Conservation (phyloP, 1,140 invertebrate genomes). For the Drosophila obscura region DNA sequence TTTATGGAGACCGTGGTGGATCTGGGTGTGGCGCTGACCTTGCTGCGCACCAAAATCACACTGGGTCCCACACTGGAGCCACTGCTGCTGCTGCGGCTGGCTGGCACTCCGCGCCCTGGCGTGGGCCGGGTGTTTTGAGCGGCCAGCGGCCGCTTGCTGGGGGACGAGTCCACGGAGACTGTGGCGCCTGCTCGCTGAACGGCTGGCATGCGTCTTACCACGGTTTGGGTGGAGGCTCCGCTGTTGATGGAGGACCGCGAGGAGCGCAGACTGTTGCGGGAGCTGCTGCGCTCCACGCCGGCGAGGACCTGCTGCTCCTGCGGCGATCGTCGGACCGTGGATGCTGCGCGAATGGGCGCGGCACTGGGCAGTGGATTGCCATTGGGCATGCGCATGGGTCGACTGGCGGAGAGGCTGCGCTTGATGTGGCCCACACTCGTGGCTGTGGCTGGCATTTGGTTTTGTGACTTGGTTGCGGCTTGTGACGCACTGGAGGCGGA, state of each 20-base stretch:
- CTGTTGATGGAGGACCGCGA: constrained; percentile 93
- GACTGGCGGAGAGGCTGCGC: constrained; percentile 62
- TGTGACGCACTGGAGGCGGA: constrained; percentile 20
- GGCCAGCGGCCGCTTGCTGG: constrained; percentile 74
- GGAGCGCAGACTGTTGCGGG: constrained; percentile 90
- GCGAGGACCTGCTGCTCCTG: constrained; percentile 80
- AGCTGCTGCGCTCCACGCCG: constrained; percentile 87
- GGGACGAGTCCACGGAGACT: constrained; percentile 76
- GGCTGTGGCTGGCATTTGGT: constrained; percentile 41
- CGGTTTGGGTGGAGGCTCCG: constrained; percentile 90
- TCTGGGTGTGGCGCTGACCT: constrained; percentile 31
- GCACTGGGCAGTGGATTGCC: constrained; percentile 53
- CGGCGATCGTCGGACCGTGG: constrained; percentile 67
- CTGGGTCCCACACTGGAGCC: constrained; percentile 86
- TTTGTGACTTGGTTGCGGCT: constrained; percentile 57
- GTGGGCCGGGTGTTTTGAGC: constrained; percentile 59
- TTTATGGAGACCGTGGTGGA: constrained; percentile 8
- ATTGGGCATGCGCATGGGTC: constrained; percentile 72
- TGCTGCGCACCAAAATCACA: constrained; percentile 72
- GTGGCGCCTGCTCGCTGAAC: constrained; percentile 65
- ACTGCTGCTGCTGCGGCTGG: constrained; percentile 89
- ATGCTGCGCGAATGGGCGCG: constrained; percentile 41
- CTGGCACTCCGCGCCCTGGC: constrained; percentile 85
- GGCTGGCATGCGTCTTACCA: constrained; percentile 88
- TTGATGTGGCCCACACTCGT: constrained; percentile 28